Evolutionary conservation across 2,797 vertebrate species (phyloP).

Genomic region (Melanogrammus aeglefinus): DNA sequence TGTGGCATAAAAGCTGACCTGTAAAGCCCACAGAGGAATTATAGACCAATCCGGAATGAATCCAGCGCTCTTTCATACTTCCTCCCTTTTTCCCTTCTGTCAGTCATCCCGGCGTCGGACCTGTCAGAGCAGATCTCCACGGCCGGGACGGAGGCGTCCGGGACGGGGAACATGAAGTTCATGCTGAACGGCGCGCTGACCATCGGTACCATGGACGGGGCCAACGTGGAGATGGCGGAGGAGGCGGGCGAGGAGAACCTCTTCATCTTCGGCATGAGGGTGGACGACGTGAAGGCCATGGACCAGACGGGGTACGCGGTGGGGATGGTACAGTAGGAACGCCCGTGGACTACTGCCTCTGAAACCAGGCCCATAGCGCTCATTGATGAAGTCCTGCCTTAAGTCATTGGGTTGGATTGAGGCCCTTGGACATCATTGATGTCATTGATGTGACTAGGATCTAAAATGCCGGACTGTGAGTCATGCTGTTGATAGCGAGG

Average conservation of each 20-base stretch:
- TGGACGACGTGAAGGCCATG: conserved; percentile 83
- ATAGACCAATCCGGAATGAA: background rate
- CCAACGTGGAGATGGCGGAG: conserved; percentile 92
- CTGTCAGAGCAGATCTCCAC: conserved; percentile 93
- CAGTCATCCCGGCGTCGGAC: conserved; percentile 85
- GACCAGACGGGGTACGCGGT: conserved; percentile 76
- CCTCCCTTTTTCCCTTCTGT: background rate
- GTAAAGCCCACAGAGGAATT: too few relatives aligned
- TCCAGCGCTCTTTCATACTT: background rate
- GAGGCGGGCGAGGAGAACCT: conserved; percentile 86
- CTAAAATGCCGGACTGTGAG: background rate
- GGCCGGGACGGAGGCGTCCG: conserved; percentile 86
- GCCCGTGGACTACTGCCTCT: background rate
- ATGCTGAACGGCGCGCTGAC: conserved; percentile 91
- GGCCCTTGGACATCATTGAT: background rate
- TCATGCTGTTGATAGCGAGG: background rate
- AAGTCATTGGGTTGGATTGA: background rate
- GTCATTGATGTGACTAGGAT: background rate
- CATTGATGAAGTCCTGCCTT: too few relatives aligned
- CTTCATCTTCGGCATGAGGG: conserved; percentile 92
- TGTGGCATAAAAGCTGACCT: too few relatives aligned
- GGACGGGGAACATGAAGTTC: conserved; percentile 94
- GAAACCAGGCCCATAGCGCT: background rate
- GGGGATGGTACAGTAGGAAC: too few relatives aligned
- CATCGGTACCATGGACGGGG: conserved; percentile 91